A percentile compares a stretch with the other conserved stretches of the same genome.
Evolutionary conservation across 2,797 vertebrate species (phyloP).

Genomic region (Clarias platycephalus): DNA sequence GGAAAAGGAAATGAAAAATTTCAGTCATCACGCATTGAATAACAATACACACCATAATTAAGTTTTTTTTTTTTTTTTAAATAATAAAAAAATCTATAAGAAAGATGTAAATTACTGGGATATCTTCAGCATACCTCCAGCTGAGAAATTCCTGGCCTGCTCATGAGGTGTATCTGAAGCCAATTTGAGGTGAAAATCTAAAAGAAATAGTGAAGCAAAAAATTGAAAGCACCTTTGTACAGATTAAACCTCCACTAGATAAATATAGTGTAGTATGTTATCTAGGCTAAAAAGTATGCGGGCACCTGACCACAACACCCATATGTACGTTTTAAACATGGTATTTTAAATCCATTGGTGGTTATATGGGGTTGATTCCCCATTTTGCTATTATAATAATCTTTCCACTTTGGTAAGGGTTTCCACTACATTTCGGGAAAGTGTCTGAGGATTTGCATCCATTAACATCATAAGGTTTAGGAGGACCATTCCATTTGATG

Average conservation of each 20-base stretch:
- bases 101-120: neutral
- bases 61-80: too few species aligned
- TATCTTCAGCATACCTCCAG: neutral
- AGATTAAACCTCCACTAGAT: neutral
- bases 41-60: too few species aligned
- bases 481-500: neutral
- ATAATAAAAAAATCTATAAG: too few species aligned
- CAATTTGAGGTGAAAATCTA: constrained; percentile 5
- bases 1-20: too few species aligned
- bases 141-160: neutral
- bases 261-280: neutral
- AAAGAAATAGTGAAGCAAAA: neutral
- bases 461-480: neutral
- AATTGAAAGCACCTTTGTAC: neutral
- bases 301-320: neutral
- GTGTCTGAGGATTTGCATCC: neutral
- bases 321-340: neutral
- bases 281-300: neutral
- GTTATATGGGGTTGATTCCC: neutral
- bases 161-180: neutral
- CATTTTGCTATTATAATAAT: neutral
- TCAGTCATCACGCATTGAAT: too few species aligned
- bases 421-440: neutral
- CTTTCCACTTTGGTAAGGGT: neutral
- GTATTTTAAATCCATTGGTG: neutral